Percentiles rank a stretch among this genome's conserved stretches.
phyloP scores from a whole-genome alignment of 2,113 vertebrate genomes.

The Dromas ardeola region DNA sequence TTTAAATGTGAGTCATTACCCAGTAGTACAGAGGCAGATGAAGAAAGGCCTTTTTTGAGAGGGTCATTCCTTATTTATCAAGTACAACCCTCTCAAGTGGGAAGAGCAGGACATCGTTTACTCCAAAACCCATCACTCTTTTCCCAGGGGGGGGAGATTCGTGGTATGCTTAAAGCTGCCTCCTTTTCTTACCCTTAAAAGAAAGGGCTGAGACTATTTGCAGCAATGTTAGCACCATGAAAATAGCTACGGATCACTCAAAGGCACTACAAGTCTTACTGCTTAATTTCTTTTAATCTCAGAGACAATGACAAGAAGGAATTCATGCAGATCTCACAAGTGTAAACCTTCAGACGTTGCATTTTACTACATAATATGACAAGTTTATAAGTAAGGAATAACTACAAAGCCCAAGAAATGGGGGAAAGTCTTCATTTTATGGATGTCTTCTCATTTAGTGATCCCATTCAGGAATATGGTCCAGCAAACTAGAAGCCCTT shows the following conservation, averaged over 20 bases:
- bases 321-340: background rate
- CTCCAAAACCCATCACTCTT: background rate
- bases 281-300: background rate
- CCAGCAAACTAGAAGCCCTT: background rate
- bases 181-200: background rate
- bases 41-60: background rate
- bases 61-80: constrained; percentile 7
- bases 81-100: background rate
- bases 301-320: background rate
- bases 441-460: background rate
- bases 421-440: background rate
- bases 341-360: background rate
- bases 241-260: background rate
- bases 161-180: background rate
- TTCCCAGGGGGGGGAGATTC: background rate
- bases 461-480: background rate
- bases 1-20: background rate
- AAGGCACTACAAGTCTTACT: background rate
- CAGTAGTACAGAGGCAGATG: background rate
- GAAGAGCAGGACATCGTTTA: background rate
- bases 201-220: background rate
- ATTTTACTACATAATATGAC: background rate
- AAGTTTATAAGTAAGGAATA: background rate
- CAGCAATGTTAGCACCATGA: background rate
- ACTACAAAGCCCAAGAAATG: background rate